Evolutionary conservation across 2,888 invertebrate genomes (phyloP), one percentile per base, ranked within the genome.

Genomic region (Odontomyia ornata): DNA sequence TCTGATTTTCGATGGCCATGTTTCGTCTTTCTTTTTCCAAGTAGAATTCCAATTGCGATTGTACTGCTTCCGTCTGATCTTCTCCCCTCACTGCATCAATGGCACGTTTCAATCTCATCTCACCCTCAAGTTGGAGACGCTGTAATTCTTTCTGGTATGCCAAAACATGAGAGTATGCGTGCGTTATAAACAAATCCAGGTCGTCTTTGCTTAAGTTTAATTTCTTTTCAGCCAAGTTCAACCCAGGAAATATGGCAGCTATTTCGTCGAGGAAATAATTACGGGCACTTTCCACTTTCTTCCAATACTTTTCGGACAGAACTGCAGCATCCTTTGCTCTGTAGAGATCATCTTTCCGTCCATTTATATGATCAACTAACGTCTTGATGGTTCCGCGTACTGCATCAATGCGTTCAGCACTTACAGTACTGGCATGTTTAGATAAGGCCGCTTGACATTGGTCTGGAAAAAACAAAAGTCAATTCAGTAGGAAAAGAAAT

Each of bases 261-360:
- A 93, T 87, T 85, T 92, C 92, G 77, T 92, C 89, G 23, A 89
- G 86, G 79, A 91, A 91, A 81, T 89, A 88, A 80, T 89, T 89
- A 2, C 91, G 88, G 0, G 91, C 90, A 46, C 87, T 84, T 80
- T 90, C 89, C 1, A 87, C 84, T 87, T 94, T 92, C 75, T 91
- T 92, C 92, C 95, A 95, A 83, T 95, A 97, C 82, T 91, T 92
- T 80, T 95, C 93, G 21, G 93, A 90, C 0, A 95, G 87, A 64
- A 88, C 89, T 0, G 91, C 88, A 64, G 88, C 87, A 28, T 89
- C 89, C 62, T 88, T 83, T 78, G 91, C 91, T 0, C 85, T 84
- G 25, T 90, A 90, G 76, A 91, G 91, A 7, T 88, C 88, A 4
- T 88, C 87, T 81, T 91, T 92, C 0, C 91, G 91, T 0, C 83